A percentile compares a stretch with the other conserved stretches of the same genome.
phyloP scores from a whole-genome alignment of 2,113 vertebrate genomes.

The Neotragus moschatus region DNA sequence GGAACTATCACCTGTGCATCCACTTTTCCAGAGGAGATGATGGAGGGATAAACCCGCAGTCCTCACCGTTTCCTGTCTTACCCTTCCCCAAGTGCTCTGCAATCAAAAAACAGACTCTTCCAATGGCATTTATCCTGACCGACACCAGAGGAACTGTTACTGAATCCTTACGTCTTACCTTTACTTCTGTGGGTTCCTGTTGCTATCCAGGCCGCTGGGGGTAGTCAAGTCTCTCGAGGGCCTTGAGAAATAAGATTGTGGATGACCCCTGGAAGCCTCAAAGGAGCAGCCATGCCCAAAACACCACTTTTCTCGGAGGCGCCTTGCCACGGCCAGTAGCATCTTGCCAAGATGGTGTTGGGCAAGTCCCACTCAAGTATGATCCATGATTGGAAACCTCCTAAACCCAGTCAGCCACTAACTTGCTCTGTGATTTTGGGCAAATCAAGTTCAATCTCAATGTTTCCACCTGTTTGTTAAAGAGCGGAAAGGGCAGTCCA shows the following conservation, averaged over 20 bases:
- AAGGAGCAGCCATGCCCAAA: neutral
- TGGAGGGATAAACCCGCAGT: neutral
- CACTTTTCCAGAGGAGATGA: neutral
- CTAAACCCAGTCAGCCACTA: neutral
- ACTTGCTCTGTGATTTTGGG: neutral
- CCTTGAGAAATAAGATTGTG: neutral
- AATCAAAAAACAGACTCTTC: neutral
- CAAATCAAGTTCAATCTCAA: neutral
- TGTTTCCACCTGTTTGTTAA: conserved; percentile 8
- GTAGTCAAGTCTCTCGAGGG: neutral
- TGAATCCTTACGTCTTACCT: neutral
- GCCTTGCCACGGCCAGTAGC: neutral
- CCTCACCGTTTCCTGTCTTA: neutral
- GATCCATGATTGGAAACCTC: neutral
- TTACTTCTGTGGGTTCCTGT: neutral
- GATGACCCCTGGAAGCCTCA: neutral
- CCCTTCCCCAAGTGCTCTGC: neutral
- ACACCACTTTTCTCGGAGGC: neutral
- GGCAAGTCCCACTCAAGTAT: neutral
- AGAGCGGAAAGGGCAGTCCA: neutral
- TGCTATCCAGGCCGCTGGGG: neutral
- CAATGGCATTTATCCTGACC: neutral
- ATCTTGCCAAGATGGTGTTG: neutral
- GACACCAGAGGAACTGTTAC: neutral
- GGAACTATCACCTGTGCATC: neutral